These are phyloP conservation scores for Enteromius mattozi DNA, from an alignment of 2,797 vertebrate species.

Conservation along the genomic window DNA sequence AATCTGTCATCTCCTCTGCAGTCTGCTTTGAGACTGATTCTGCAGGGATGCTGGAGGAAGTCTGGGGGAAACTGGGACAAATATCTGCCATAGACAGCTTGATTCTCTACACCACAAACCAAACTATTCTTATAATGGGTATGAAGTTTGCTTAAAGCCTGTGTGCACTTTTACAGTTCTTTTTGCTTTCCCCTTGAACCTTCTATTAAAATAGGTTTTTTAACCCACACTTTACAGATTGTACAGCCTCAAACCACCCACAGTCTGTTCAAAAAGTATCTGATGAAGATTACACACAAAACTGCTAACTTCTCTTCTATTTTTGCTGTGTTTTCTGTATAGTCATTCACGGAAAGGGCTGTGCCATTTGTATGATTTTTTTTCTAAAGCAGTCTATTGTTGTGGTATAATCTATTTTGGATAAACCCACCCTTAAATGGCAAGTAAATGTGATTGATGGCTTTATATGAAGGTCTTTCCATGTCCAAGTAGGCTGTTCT, in stretches of 20 bases:
- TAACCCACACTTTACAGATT: constrained; percentile 24
- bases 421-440: constrained; percentile 4
- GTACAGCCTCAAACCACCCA: constrained; percentile 4
- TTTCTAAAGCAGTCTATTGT: neutral
- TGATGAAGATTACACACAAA: constrained; percentile 8
- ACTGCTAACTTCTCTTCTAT: neutral
- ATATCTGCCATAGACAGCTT: constrained; percentile 43
- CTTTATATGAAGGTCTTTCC: neutral
- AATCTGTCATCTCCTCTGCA: constrained; percentile 60
- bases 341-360: neutral
- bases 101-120: constrained; percentile 34
- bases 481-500: neutral
- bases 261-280: neutral
- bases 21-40: constrained; percentile 53
- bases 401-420: constrained; percentile 3
- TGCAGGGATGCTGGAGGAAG: constrained; percentile 42
- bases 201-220: neutral
- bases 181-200: constrained; percentile 5
- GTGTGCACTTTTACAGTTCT: neutral
- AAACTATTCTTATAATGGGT: constrained; percentile 46
- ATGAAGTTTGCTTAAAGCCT: constrained; percentile 41
- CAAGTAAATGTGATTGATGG: neutral
- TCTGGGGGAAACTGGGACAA: constrained; percentile 61
- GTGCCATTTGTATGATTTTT: neutral
- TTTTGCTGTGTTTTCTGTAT: neutral